Conservation (phyloP, 1,140 invertebrate genomes). For the Diachasmimorpha longicaudata region DNA sequence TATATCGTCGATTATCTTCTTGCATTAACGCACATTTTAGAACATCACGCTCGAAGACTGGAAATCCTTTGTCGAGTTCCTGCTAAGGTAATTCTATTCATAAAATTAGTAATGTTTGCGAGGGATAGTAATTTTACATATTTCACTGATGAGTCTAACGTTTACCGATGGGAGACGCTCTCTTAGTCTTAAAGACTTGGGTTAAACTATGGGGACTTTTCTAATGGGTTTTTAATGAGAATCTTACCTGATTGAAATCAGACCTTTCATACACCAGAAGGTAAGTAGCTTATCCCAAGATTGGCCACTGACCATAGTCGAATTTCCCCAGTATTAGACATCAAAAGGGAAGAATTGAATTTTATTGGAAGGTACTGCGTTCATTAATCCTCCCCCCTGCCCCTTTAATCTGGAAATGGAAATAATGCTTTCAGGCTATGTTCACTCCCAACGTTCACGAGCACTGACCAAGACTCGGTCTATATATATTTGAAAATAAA, state of each 20-base stretch:
- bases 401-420: too few relatives aligned
- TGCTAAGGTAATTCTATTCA: constrained; percentile 50
- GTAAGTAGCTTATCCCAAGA: not conserved
- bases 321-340: too few relatives aligned
- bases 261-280: not conserved
- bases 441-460: too few relatives aligned
- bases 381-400: too few relatives aligned
- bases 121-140: constrained; percentile 19
- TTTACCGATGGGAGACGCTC: not conserved
- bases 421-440: too few relatives aligned
- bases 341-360: too few relatives aligned
- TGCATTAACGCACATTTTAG: constrained; percentile 46
- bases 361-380: too few relatives aligned
- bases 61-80: constrained; percentile 40
- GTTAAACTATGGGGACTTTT: too few relatives aligned
- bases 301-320: too few relatives aligned
- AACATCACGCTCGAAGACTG: constrained; percentile 19
- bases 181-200: not conserved
- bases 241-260: too few relatives aligned
- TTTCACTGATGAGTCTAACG: not conserved
- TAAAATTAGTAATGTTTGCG: constrained; percentile 48
- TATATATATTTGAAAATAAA: not conserved
- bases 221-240: too few relatives aligned
- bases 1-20: constrained; percentile 22
- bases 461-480: not conserved